These are phyloP conservation scores for Xestia sexstrigata DNA, from an alignment of 2,888 invertebrate species.

Conservation along the genomic window DNA sequence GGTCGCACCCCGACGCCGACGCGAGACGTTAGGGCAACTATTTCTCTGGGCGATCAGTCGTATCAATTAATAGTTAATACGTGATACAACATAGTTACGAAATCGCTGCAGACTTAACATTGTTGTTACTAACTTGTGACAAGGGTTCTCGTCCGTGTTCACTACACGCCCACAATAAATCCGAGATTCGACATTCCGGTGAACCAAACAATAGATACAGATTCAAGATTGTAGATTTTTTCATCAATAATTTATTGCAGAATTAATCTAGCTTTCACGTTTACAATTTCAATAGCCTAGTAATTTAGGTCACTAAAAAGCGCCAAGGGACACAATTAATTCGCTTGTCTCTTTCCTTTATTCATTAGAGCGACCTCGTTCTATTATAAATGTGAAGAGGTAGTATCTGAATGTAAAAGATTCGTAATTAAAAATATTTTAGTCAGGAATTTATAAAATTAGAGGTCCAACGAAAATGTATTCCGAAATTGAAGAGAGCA, in stretches of 20 bases:
- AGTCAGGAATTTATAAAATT: constrained; percentile 35
- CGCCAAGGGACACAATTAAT: constrained; percentile 41
- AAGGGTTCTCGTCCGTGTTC: constrained; percentile 42
- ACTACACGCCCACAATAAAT: constrained; percentile 44
- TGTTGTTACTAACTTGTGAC: constrained; percentile 50
- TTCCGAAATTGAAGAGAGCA: constrained; percentile 4
- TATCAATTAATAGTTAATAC: constrained; percentile 37
- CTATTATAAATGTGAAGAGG: constrained; percentile 28
- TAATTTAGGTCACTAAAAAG: constrained; percentile 39
- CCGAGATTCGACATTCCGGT: constrained; percentile 19
- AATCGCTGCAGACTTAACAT: constrained; percentile 43
- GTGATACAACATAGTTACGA: constrained; percentile 23
- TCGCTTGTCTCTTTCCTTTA: constrained; percentile 35
- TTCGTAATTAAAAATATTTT: constrained; percentile 41
- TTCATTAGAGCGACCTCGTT: constrained; percentile 32
- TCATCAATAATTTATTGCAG: constrained; percentile 25
- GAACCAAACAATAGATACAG: constrained; percentile 27
- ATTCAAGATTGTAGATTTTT: constrained; percentile 19
- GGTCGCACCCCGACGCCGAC: background rate
- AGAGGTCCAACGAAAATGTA: constrained; percentile 14
- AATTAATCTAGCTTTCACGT: constrained; percentile 25
- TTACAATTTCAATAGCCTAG: constrained; percentile 30
- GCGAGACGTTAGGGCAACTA: background rate
- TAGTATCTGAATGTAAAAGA: constrained; percentile 29
- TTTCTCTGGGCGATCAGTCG: constrained; percentile 23